Evolutionary conservation across 2,797 vertebrate species (phyloP).

Genomic region (Labroides dimidiatus): DNA sequence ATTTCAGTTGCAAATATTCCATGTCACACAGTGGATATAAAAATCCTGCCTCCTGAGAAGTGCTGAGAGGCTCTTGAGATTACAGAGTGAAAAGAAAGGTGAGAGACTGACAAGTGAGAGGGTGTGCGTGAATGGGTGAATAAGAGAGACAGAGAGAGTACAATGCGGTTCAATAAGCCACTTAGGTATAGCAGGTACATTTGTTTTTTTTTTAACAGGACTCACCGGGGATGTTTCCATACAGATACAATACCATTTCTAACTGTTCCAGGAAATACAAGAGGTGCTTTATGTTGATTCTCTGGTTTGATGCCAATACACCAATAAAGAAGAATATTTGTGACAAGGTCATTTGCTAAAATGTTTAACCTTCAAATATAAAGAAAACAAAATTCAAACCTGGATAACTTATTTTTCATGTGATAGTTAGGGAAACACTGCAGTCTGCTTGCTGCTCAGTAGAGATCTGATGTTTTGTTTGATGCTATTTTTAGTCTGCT

Average conservation of each 20-base stretch:
- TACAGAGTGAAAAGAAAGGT: constrained; percentile 27
- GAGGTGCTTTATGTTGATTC: background rate
- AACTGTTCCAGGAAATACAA: too few species aligned
- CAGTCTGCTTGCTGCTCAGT: background rate
- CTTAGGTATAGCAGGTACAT: background rate
- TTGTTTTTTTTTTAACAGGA: constrained; percentile 2
- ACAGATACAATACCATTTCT: too few species aligned
- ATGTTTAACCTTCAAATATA: too few species aligned
- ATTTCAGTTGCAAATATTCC: constrained; percentile 46
- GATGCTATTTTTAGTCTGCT: background rate
- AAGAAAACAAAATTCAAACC: too few species aligned
- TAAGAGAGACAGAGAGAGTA: background rate
- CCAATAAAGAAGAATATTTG: background rate
- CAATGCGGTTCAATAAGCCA: constrained; percentile 10
- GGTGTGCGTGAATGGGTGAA: constrained; percentile 5
- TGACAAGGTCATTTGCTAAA: background rate
- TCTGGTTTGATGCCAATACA: background rate
- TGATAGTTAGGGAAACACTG: background rate
- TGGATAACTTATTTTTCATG: background rate
- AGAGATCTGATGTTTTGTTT: background rate
- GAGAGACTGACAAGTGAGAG: background rate
- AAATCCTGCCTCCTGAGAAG: constrained; percentile 26
- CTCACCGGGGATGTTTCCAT: background rate
- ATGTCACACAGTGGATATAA: constrained; percentile 24
- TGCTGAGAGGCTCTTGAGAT: constrained; percentile 46